Evolutionary conservation across 2,888 invertebrate genomes (phyloP), one percentile per base, ranked within the genome.

Genomic region (Plagodis pulveraria): DNA sequence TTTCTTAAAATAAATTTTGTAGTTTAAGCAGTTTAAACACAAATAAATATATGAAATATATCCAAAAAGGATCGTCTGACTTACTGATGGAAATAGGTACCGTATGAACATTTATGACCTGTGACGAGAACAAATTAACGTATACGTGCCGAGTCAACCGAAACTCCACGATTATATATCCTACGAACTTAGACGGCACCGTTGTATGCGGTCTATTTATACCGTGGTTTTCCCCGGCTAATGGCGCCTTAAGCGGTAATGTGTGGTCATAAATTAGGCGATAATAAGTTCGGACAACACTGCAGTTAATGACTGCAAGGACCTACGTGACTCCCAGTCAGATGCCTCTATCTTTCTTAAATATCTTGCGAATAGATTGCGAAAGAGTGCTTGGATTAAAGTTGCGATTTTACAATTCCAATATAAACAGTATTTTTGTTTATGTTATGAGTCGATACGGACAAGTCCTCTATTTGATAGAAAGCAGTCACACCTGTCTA

Each of bases 261-360:
- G 87, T 90, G 85, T 87, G 87, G 86, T 79, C 83, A 89, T 92
- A 91, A 91, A 91, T 91, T 89, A 87, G 83, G 82, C 88, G 89
- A 87, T 92, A 91, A 92, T 91, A 91, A 90, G 89, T 90, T 87
- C 81, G 86, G 91, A 90, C 90, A 89, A 81, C 87, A 81, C 74
- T 76, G 83, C 80, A 79, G 83, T 86, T 80, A 80, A 80, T 80
- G 78, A 79, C 77, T 77, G 69, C 67, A 69, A 71, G 62, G 69
- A 65, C 54, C 69, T 66, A 60, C 52, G 67, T 64, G 71, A 70
- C 6, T 34, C 65, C 64, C 65, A 64, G 63, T 22, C 22, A 22
- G 22, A 4, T 22, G 68, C 66, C 61, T 52, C 67, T 69, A 72
- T 73, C 72, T 74, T 74, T 73, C 76, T 72, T 80, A 77, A 66